phyloP scores from a whole-genome alignment of 2,113 vertebrate species.

The Xenopus borealis region DNA sequence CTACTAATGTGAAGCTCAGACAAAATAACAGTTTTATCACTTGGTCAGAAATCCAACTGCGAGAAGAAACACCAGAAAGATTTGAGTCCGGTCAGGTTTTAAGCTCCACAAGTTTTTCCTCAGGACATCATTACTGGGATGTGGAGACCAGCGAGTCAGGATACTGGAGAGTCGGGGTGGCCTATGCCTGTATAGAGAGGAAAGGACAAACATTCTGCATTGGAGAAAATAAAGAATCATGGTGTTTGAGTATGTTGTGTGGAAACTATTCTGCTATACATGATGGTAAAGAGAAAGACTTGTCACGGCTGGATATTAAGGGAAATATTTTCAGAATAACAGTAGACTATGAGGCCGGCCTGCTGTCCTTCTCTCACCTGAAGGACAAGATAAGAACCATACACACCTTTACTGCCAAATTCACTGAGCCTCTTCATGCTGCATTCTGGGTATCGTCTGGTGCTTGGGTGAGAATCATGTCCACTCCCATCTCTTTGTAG shows the following conservation, averaged over 20 bases:
- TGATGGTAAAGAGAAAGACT: background rate
- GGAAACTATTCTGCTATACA: conserved; percentile 1
- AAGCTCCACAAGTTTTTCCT: conserved; percentile 16
- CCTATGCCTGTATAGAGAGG: conserved; percentile 20
- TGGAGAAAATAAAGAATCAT: conserved; percentile 15
- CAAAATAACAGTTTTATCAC: background rate
- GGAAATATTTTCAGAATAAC: conserved; percentile 1
- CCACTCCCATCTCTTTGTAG: no score
- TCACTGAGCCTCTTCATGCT: background rate
- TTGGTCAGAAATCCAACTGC: background rate
- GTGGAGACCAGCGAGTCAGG: conserved; percentile 20
- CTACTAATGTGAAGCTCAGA: background rate
- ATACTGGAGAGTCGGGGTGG: conserved; percentile 34
- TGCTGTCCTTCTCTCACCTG: conserved; percentile 16
- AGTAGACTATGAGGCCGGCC: conserved; percentile 24
- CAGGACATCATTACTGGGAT: conserved; percentile 40
- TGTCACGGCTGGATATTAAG: background rate
- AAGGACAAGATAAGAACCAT: background rate
- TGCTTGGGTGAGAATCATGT: no score
- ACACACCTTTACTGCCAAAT: conserved; percentile 8
- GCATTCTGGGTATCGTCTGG: no score
- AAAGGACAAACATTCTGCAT: background rate
- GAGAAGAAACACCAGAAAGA: background rate
- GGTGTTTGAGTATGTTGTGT: conserved; percentile 11
- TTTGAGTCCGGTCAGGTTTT: conserved; percentile 19